These are phyloP conservation scores for Danionella cerebrum DNA, from an alignment of 2,113 vertebrate genomes.

Conservation along the genomic window DNA sequence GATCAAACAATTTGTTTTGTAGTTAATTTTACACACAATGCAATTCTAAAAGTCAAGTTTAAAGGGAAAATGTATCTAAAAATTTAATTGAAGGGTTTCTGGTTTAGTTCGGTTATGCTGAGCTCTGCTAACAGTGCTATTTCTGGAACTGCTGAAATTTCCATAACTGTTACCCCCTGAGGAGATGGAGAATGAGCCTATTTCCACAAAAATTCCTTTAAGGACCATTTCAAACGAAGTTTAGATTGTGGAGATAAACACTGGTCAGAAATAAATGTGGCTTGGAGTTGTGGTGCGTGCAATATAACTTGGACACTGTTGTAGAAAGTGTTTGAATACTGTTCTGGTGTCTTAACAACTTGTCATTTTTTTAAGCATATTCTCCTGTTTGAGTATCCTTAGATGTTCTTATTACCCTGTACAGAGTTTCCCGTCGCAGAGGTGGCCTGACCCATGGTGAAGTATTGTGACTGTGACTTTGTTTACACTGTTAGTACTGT, in stretches of 20 bases:
- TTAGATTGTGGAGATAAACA: constrained; percentile 2
- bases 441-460: not conserved
- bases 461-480: constrained; percentile 14
- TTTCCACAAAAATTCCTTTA: too few relatives aligned
- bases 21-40: too few relatives aligned
- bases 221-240: too few relatives aligned
- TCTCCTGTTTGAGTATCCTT: not conserved
- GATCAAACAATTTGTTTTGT: too few relatives aligned
- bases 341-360: not conserved
- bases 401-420: not conserved
- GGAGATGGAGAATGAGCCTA: too few relatives aligned
- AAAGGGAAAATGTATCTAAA: too few relatives aligned
- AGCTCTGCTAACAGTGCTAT: too few relatives aligned
- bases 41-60: too few relatives aligned
- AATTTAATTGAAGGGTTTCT: too few relatives aligned
- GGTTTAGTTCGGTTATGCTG: too few relatives aligned
- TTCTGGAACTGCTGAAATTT: too few relatives aligned
- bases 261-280: not conserved
- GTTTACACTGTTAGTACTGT: constrained; percentile 6
- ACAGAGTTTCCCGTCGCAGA: not conserved
- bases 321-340: constrained; percentile 6
- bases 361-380: not conserved
- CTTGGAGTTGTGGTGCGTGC: constrained; percentile 10
- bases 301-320: constrained; percentile 15
- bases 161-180: too few relatives aligned